These are phyloP conservation scores for Montipora capitata DNA, from an alignment of 92 coral and sea anemone genomes.

Conservation along the genomic window DNA sequence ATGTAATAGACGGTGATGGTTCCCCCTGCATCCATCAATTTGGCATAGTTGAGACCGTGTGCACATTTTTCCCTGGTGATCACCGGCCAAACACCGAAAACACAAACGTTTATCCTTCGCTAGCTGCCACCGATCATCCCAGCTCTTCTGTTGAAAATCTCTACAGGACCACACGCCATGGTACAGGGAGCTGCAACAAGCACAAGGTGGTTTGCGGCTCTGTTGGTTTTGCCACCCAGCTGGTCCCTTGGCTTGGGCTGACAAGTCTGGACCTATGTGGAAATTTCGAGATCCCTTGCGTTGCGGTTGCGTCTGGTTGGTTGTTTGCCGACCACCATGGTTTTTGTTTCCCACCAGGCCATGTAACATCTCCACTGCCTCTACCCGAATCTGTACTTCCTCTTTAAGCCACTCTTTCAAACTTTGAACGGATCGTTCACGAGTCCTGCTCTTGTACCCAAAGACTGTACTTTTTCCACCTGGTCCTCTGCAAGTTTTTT, in stretches of 20 bases:
- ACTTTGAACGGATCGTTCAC: constrained; percentile 42
- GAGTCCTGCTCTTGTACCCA: constrained; percentile 46
- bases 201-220: not conserved
- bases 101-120: too few relatives aligned
- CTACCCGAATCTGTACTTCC: constrained; percentile 51
- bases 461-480: constrained; percentile 67
- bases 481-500: constrained; percentile 68
- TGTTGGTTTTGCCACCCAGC: not conserved
- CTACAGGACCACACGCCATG: constrained; percentile 44
- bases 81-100: too few relatives aligned
- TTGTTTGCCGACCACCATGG: too few relatives aligned
- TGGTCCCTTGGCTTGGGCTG: too few relatives aligned
- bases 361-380: constrained; percentile 41
- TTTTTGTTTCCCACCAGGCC: not conserved
- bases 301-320: too few relatives aligned
- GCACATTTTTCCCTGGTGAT: constrained; percentile 50
- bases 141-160: constrained; percentile 16
- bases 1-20: constrained; percentile 21
- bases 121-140: constrained; percentile 13
- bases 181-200: not conserved
- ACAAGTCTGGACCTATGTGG: too few relatives aligned
- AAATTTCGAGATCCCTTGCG: too few relatives aligned
- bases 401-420: constrained; percentile 73
- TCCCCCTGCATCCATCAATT: constrained; percentile 17
- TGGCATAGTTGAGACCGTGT: constrained; percentile 28